Evolutionary conservation across 2,888 invertebrate genomes (phyloP).

Genomic region (Morpho deidamia): DNA sequence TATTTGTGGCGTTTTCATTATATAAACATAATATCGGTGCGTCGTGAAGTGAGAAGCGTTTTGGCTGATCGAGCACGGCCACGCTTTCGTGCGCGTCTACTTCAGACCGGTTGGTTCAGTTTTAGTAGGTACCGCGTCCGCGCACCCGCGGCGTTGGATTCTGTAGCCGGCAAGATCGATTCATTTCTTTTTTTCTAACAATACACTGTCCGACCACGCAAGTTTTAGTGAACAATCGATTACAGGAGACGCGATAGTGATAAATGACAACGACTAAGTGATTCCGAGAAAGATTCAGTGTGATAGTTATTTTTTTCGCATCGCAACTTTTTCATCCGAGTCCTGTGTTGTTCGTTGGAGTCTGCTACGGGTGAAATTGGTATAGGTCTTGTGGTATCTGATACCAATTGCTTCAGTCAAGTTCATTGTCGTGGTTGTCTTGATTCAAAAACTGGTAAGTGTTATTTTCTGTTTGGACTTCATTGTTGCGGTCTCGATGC

Average conservation of each 20-base stretch:
- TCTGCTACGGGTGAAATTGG: slow-evolving; percentile 51
- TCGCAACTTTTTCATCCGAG: slow-evolving; percentile 40
- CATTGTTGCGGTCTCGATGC: slow-evolving; percentile 37
- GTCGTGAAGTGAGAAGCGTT: slow-evolving; percentile 35
- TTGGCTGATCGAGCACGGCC: slow-evolving; percentile 37
- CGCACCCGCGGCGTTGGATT: slow-evolving; percentile 45
- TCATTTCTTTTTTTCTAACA: slow-evolving; percentile 40
- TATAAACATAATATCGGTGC: slow-evolving; percentile 18
- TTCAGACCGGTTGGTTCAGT: slow-evolving; percentile 73
- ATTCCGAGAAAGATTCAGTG: slow-evolving; percentile 12
- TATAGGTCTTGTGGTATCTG: slow-evolving; percentile 39
- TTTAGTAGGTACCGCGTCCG: slow-evolving; percentile 60
- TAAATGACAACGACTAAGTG: slow-evolving; percentile 9
- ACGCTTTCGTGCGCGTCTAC: slow-evolving; percentile 38
- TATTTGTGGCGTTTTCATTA: slow-evolving; percentile 8
- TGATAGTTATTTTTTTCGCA: slow-evolving; percentile 36
- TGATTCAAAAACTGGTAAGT: slow-evolving; percentile 63
- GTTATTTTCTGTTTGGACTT: slow-evolving; percentile 34
- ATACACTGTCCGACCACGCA: slow-evolving; percentile 23
- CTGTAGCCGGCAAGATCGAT: slow-evolving; percentile 42
- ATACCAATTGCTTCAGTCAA: slow-evolving; percentile 53
- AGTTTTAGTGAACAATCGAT: slow-evolving; percentile 22
- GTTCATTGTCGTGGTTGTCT: slow-evolving; percentile 60
- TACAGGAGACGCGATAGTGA: slow-evolving; percentile 7
- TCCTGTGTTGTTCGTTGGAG: slow-evolving; percentile 35